Base-by-base conservation (phyloP, 1,140 invertebrate genomes). In the Heliconius congener region DNA sequence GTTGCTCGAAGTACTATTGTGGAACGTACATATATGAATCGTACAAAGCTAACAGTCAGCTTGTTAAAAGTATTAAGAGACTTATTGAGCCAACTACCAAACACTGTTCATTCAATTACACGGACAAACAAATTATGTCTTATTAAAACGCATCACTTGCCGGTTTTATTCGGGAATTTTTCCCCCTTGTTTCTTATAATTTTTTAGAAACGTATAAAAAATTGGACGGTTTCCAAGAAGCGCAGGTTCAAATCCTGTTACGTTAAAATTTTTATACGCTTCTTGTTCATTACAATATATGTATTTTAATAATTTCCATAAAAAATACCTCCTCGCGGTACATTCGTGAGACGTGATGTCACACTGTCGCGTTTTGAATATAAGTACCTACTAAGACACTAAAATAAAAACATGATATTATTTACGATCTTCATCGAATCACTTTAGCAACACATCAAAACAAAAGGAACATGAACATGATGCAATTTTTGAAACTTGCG, bases 381-480 rank as follows among this genome's bases (percentile, higher is more conserved):
- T 89, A 91, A 91, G 87, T 88, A 90, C 76, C 80, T 76, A 72
- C 76, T 73, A 78, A 55, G 81, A 83, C 86, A 80, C 87, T 90
- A 91, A 87, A 91, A 93, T 91, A 91, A 87, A 84, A 88, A 82
- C 84, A 88, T 81, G 88, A 90, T 82, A 86, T 81, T 90, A 86
- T 90, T 90, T 88, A 82, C 84, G 78, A 74, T 83, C 81, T 84
- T 85, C 87, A 84, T 85, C 83, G 81, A 80, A 80, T 85, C 83
- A 83, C 82, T 87, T 80, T 85, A 84, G 85, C 81, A 81, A 66
- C 52, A 71, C 23, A 55, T 74, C 75, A 71, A 77, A 30, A 71
- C 74, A 79, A 73, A 82, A 82, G 18, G 77, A 82, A 57, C 57
- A 76, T 57, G 73, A 82, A 57, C 57, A 76, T 57, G 73, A 82